Conservation (phyloP, 37 sponge, comb jelly and placozoan species). For the Eunapius fragilis region DNA sequence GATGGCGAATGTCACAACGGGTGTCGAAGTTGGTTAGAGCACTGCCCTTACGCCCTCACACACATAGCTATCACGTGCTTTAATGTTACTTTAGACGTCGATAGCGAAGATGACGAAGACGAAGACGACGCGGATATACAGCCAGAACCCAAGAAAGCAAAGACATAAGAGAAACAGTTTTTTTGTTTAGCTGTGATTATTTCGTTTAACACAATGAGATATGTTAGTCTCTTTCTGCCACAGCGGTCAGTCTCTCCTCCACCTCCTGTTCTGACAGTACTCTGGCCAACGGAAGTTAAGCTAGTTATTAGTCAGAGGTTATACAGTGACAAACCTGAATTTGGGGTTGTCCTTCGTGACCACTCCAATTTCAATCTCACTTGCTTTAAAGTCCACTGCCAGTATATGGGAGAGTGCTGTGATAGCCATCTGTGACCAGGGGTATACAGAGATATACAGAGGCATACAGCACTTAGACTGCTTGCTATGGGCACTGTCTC, state of each 20-base stretch:
- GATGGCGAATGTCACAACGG: not conserved
- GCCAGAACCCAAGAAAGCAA: constrained; percentile 28
- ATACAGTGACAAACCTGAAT: constrained; percentile 63
- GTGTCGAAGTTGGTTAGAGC: constrained; percentile 3
- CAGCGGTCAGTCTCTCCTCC: constrained; percentile 84
- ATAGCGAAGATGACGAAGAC: constrained; percentile 41
- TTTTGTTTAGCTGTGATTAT: not conserved
- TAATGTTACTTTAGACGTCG: not conserved
- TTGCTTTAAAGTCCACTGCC: constrained; percentile 91
- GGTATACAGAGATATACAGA: no score
- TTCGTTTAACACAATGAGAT: not conserved
- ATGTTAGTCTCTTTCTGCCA: constrained; percentile 87
- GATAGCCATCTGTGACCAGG: constrained; percentile 84
- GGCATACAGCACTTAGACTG: constrained; percentile 7
- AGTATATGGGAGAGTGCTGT: constrained; percentile 82
- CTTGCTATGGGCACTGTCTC: not conserved
- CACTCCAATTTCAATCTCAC: constrained; percentile 94
- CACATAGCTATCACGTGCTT: not conserved
- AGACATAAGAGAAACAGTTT: not conserved
- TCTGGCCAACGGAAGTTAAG: constrained; percentile 28
- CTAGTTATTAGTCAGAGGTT: not conserved
- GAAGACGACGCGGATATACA: not conserved
- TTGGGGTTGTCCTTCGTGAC: constrained; percentile 85
- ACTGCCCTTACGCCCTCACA: no score
- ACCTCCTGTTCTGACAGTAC: constrained; percentile 74